A percentile compares a stretch with the other conserved stretches of the same genome.
phyloP scores from a whole-genome alignment of 2,888 invertebrate species.

The Reticulitermes lucifugus region DNA sequence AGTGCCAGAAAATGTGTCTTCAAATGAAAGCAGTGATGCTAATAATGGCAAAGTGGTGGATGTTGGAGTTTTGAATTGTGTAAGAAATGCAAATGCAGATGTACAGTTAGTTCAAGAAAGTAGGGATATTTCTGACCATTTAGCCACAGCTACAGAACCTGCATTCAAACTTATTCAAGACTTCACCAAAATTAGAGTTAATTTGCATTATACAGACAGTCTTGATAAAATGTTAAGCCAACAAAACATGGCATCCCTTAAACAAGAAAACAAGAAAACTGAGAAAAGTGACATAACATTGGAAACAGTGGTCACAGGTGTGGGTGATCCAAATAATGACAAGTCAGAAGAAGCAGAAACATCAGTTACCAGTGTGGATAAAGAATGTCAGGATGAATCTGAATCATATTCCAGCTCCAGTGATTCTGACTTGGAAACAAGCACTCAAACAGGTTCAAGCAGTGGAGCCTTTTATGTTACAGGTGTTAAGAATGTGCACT shows the following conservation, averaged over 20 bases:
- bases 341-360: constrained; percentile 62
- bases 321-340: constrained; percentile 57
- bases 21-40: background rate
- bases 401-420: constrained; percentile 75
- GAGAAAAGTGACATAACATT: background rate
- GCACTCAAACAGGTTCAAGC: constrained; percentile 56
- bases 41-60: background rate
- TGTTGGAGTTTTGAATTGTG: too few relatives aligned
- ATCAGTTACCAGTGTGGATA: too few relatives aligned
- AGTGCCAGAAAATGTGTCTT: background rate
- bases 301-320: background rate
- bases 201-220: constrained; percentile 68
- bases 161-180: constrained; percentile 78
- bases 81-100: too few relatives aligned
- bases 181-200: constrained; percentile 83
- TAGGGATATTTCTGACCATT: too few relatives aligned
- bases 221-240: background rate
- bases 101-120: too few relatives aligned
- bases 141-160: constrained; percentile 24
- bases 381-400: constrained; percentile 58
- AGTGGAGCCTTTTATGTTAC: constrained; percentile 64
- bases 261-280: background rate
- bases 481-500: constrained; percentile 61
- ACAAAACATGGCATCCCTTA: background rate
- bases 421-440: constrained; percentile 74